These are phyloP conservation scores for Dynastes tityus DNA, from an alignment of 2,888 invertebrate genomes.

Conservation along the genomic window DNA sequence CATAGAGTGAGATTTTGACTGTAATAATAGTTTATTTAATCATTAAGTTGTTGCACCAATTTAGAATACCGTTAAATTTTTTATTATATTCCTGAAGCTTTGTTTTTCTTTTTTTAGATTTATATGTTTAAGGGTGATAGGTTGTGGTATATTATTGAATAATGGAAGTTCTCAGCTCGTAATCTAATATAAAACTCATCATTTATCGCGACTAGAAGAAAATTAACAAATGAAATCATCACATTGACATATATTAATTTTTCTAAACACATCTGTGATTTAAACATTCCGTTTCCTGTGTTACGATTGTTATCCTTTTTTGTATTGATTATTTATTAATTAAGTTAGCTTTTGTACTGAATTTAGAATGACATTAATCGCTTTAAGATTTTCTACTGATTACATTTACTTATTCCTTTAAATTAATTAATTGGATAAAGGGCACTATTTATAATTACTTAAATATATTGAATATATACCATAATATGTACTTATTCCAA, in stretches of 20 bases:
- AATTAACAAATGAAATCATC: background rate
- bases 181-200: background rate
- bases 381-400: background rate
- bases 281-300: conserved; percentile 40
- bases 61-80: background rate
- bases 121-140: conserved; percentile 1
- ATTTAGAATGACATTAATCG: conserved; percentile 14
- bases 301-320: conserved; percentile 8
- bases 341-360: conserved; percentile 17
- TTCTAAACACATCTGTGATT: conserved; percentile 46
- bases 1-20: background rate
- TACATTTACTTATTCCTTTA: background rate
- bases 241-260: background rate
- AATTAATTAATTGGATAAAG: background rate
- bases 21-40: conserved; percentile 7
- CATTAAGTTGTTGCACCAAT: conserved; percentile 24
- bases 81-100: conserved; percentile 18
- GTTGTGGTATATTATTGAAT: background rate
- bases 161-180: background rate
- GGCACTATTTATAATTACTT: background rate
- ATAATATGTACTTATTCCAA: background rate
- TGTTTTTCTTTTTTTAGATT: background rate
- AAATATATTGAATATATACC: background rate
- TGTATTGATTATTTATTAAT: conserved; percentile 23
- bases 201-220: background rate